Conservation (phyloP, 2,113 vertebrate genomes). For the Prietella phreatophila region DNA sequence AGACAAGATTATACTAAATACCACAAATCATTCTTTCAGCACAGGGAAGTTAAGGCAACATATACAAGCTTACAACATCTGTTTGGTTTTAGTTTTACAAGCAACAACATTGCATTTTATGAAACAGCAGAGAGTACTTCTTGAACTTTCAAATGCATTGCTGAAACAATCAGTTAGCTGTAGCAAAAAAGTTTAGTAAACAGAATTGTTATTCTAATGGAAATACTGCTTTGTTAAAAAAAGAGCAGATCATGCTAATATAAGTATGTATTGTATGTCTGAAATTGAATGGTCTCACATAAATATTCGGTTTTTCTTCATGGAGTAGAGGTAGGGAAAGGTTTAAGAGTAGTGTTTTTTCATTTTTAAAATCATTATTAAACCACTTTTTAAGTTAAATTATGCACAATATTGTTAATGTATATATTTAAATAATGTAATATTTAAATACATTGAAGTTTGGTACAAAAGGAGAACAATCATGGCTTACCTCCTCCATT, state of each 20-base stretch:
- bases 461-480: neutral
- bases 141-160: neutral
- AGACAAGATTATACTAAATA: neutral
- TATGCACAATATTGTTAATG: neutral
- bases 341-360: neutral
- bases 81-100: slow-evolving; percentile 30
- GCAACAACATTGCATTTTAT: neutral
- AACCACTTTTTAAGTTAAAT: neutral
- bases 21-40: neutral
- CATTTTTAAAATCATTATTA: neutral
- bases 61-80: neutral
- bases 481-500: slow-evolving; percentile 88
- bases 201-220: neutral
- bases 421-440: neutral
- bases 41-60: neutral
- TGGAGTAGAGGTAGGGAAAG: neutral
- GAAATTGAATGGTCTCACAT: neutral
- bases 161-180: neutral
- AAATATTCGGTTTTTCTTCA: neutral
- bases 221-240: neutral
- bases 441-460: no score
- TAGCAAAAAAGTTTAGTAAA: neutral
- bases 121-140: slow-evolving; percentile 1
- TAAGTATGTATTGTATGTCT: neutral
- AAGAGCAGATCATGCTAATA: neutral